Evolutionary conservation across 2,113 vertebrate genomes (phyloP).

Genomic region (Manacus vitellinus): DNA sequence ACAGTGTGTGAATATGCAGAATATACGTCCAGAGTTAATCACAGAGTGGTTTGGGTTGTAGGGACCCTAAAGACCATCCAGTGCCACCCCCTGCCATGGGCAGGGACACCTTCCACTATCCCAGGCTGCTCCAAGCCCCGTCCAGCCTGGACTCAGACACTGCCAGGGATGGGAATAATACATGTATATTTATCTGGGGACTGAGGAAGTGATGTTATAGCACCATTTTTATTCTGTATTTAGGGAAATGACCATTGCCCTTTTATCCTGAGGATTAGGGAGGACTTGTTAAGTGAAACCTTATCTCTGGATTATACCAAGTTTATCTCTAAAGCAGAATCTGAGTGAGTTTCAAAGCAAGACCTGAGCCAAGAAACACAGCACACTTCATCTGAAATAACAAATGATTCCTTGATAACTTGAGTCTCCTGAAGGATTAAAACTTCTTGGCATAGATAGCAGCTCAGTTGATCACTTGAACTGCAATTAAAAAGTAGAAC

Average conservation of each 20-base stretch:
- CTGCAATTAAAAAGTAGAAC: constrained; percentile 58
- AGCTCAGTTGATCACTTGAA: constrained; percentile 54
- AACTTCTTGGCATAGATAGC: constrained; percentile 6
- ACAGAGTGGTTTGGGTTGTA: neutral
- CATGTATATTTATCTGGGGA: neutral
- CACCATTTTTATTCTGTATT: neutral
- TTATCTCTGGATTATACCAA: neutral
- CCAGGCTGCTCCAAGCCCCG: neutral
- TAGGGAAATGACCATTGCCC: neutral
- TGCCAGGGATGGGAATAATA: neutral
- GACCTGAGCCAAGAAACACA: neutral
- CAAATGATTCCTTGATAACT: constrained; percentile 52
- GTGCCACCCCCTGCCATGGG: neutral
- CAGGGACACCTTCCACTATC: neutral
- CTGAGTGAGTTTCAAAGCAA: neutral
- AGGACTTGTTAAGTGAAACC: neutral
- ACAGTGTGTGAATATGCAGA: neutral
- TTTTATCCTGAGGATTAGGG: neutral
- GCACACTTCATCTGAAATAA: constrained; percentile 15
- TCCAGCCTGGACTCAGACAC: neutral
- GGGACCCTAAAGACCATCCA: neutral
- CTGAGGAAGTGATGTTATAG: neutral
- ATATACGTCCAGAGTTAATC: neutral
- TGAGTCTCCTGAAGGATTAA: constrained; percentile 29
- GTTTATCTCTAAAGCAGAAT: neutral